Base-by-base conservation (phyloP, 2,888 invertebrate species). In the Parnassius mnemosyne region DNA sequence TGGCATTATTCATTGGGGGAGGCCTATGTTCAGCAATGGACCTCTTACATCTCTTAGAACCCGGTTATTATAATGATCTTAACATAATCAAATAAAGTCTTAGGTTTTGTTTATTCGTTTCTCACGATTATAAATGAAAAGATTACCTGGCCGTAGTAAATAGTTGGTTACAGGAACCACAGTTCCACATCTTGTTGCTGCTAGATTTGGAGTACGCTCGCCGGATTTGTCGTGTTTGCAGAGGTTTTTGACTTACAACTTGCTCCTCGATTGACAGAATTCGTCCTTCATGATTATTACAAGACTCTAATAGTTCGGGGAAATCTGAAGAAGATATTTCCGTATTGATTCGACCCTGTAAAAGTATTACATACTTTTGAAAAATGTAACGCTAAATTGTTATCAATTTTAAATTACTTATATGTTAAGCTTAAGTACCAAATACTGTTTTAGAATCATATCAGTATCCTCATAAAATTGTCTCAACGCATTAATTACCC, bases 181-280 rank as follows among this genome's bases (percentile, higher is more conserved):
- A 91, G 68, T 91, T 91, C 90, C 90, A 91, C 90, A 91, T 90
- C 74, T 91, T 91, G 51, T 71, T 85, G 51, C 66, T 85, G 49
- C 73, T 81, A 10, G 66, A 71, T 13, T 75, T 80, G 0, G 77
- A 74, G 66, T 82, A 89, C 0, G 80, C 67, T 7, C 86, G 77
- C 5, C 84, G 73, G 0, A 70, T 71, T 54, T 68, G 78, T 46
- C 74, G 76, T 0, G 71, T 58, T 10, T 67, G 64, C 0, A 66
- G 58, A 3, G 79, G 75, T 46, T 71, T 76, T 9, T 74, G 78
- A 62, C 80, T 80, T 2, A 74, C 46, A 64, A 78, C 80, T 62
- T 85, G 64, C 46, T 85, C 82, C 25, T 85, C 85, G 3, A 77
- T 71, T 7, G 80, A 74, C 11, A 49, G 41, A n/a, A 34, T 50